Conservation (phyloP, 2,113 vertebrate species). For the Mionectes macconnelli region DNA sequence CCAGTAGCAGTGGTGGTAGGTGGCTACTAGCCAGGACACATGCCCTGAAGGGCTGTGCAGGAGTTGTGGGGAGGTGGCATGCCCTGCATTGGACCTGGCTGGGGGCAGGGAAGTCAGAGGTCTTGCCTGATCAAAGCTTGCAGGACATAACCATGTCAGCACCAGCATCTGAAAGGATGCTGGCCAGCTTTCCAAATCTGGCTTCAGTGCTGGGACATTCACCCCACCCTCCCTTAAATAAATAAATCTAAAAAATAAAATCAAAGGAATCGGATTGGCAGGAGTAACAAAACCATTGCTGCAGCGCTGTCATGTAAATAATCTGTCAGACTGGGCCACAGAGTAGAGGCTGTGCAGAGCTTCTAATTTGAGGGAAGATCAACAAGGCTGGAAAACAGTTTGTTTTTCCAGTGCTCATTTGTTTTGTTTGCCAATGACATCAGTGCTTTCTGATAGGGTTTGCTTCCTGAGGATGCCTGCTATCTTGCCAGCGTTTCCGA, state of each 20-base stretch:
- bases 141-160: background rate
- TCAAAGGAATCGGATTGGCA: slow-evolving; percentile 28
- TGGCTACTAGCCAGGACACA: accelerated
- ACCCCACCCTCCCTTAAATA: background rate
- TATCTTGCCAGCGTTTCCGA: slow-evolving; percentile 68
- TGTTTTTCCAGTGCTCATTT: slow-evolving; percentile 55
- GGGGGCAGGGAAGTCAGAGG: accelerated
- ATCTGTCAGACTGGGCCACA: background rate
- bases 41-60: background rate
- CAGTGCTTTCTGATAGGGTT: slow-evolving; percentile 54
- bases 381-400: slow-evolving; percentile 24
- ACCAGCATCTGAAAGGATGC: background rate
- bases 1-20: accelerated
- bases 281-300: background rate
- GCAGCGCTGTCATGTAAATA: background rate
- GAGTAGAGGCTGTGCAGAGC: slow-evolving; percentile 1
- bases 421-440: slow-evolving; percentile 69
- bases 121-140: background rate
- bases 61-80: background rate
- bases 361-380: slow-evolving; percentile 46
- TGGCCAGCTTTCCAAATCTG: background rate
- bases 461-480: slow-evolving; percentile 69
- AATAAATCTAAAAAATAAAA: slow-evolving; percentile 19
- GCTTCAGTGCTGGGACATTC: background rate
- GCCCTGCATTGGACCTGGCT: background rate